phyloP scores from a whole-genome alignment of 2,888 invertebrate genomes.

The Muschampia plurimacula region DNA sequence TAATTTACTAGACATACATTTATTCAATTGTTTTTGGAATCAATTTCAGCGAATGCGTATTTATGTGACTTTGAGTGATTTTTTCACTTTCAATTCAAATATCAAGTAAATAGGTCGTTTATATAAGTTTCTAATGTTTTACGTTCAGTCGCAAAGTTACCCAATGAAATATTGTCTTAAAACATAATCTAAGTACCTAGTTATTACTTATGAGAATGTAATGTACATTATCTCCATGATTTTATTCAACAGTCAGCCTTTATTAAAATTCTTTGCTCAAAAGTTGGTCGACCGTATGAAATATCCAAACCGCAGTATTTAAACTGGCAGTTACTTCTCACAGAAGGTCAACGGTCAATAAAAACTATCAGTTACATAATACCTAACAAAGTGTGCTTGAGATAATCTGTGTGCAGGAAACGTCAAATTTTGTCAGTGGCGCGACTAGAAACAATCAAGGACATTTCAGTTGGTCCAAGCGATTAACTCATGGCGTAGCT shows the following conservation, averaged over 20 bases:
- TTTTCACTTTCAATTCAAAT: too few relatives aligned
- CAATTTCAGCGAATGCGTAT: background rate
- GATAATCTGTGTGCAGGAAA: slow-evolving; percentile 31
- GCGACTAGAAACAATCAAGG: slow-evolving; percentile 27
- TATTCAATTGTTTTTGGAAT: background rate
- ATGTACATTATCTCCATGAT: background rate
- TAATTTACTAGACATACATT: background rate
- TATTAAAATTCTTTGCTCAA: slow-evolving; percentile 1
- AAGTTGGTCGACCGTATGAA: background rate
- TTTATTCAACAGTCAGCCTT: background rate
- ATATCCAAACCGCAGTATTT: background rate
- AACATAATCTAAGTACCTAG: too few relatives aligned
- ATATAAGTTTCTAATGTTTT: too few relatives aligned
- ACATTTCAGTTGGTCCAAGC: slow-evolving; percentile 30
- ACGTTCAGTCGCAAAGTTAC: too few relatives aligned
- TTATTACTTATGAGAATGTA: too few relatives aligned
- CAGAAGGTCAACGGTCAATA: slow-evolving; percentile 24
- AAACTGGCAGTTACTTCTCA: background rate
- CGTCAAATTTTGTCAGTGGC: slow-evolving; percentile 31
- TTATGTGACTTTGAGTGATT: background rate
- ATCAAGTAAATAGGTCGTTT: too few relatives aligned
- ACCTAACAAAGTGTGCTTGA: slow-evolving; percentile 23
- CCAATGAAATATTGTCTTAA: too few relatives aligned
- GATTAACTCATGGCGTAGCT: slow-evolving; percentile 24
- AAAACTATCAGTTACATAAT: slow-evolving; percentile 26